Conservation (phyloP, 53 echinoderm and acorn worm species). For the Actinopyga echinites region DNA sequence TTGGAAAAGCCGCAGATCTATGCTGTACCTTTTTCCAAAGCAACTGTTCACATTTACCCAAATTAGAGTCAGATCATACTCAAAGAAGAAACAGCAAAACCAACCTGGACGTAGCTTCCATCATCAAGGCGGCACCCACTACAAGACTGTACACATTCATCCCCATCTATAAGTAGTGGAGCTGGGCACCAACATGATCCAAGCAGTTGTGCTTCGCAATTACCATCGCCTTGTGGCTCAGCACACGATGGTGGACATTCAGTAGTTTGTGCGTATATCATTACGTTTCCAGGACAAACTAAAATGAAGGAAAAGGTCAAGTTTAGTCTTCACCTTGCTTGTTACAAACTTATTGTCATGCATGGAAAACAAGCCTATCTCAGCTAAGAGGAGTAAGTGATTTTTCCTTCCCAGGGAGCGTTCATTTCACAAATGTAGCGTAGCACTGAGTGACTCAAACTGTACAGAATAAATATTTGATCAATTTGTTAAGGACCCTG, state of each 20-base stretch:
- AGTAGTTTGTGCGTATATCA: not conserved
- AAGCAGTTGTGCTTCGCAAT: not conserved
- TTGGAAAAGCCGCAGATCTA: not conserved
- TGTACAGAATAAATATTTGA: too few species aligned
- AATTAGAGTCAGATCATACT: too few species aligned
- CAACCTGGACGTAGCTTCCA: not conserved
- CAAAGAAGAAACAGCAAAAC: too few species aligned
- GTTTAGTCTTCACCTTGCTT: too few species aligned
- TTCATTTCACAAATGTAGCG: too few species aligned
- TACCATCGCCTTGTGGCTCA: not conserved
- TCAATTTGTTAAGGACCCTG: too few species aligned
- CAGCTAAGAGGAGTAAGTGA: too few species aligned
- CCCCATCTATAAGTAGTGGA: not conserved
- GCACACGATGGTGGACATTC: not conserved
- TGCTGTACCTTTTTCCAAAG: not conserved
- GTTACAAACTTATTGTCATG: too few species aligned
- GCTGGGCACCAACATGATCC: not conserved
- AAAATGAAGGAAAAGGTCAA: not conserved
- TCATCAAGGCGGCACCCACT: not conserved
- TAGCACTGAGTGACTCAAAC: too few species aligned
- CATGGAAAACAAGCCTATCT: too few species aligned
- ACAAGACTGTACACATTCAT: not conserved
- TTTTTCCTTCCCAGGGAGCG: too few species aligned
- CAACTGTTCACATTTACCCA: too few species aligned
- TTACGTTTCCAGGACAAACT: not conserved